Conservation (phyloP, 92 coral and sea anemone species). For the Siderastrea radians region DNA sequence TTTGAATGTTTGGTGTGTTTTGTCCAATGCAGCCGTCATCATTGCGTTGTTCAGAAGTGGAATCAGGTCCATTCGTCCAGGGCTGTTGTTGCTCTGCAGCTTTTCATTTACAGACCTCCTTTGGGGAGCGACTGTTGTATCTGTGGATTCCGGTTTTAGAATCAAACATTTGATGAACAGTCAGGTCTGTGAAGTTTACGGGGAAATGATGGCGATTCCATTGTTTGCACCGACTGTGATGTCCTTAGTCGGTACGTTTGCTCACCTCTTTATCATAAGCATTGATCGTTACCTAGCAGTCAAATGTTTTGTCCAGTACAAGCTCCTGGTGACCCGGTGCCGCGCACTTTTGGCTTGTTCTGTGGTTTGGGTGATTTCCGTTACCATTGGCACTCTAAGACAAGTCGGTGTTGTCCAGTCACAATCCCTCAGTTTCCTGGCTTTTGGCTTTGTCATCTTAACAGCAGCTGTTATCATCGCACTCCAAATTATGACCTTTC, state of each 20-base stretch:
- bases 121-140: not conserved
- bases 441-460: not conserved
- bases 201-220: not conserved
- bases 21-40: slow-evolving; percentile 18
- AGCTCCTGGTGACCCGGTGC: not conserved
- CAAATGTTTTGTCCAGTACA: not conserved
- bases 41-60: not conserved
- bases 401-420: not conserved
- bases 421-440: not conserved
- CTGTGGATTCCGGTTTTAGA: not conserved
- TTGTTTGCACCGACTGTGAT: not conserved
- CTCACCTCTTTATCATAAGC: not conserved
- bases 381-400: not conserved
- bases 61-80: slow-evolving; percentile 12
- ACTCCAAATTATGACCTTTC: not conserved
- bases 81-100: slow-evolving; percentile 16
- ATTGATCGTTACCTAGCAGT: not conserved
- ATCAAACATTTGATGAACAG: not conserved
- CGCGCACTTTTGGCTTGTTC: not conserved
- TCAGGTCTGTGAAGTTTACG: not conserved
- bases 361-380: not conserved
- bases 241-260: not conserved
- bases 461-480: not conserved
- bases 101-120: not conserved
- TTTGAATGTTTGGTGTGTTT: slow-evolving; percentile 17